phyloP scores from a whole-genome alignment of 1,140 invertebrate species.

The Bombus superbus region DNA sequence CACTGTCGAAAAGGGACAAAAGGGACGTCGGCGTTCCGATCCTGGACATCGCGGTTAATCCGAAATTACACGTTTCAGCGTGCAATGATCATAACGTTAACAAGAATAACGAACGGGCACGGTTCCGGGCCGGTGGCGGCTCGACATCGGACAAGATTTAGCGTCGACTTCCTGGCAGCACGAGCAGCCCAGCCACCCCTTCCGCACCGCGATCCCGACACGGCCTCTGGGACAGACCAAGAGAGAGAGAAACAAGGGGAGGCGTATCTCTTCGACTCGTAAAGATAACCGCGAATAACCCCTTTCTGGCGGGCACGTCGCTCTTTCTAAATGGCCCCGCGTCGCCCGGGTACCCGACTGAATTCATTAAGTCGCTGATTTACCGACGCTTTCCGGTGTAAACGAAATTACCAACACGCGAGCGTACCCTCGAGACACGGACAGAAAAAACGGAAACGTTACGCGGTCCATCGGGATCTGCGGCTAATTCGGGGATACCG shows the following conservation, averaged over 20 bases:
- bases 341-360: constrained; percentile 53
- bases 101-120: constrained; percentile 57
- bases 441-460: not conserved
- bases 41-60: not conserved
- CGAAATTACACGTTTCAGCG: constrained; percentile 49
- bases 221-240: constrained; percentile 34
- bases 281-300: constrained; percentile 78
- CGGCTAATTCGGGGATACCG: not conserved
- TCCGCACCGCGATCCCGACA: constrained; percentile 5
- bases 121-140: constrained; percentile 55
- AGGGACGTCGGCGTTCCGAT: not conserved
- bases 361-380: constrained; percentile 81
- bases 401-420: constrained; percentile 75
- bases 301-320: constrained; percentile 35
- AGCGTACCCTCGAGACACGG: not conserved
- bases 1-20: not conserved
- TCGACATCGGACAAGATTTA: constrained; percentile 76
- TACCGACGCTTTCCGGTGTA: constrained; percentile 79
- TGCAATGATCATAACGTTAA: constrained; percentile 56
- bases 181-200: constrained; percentile 34
- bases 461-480: not conserved
- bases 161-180: constrained; percentile 75
- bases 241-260: constrained; percentile 57
- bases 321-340: constrained; percentile 43
- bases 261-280: constrained; percentile 78